Evolutionary conservation across 92 coral and sea anemone species (phyloP).

Genomic region (Bergia puertoricense): DNA sequence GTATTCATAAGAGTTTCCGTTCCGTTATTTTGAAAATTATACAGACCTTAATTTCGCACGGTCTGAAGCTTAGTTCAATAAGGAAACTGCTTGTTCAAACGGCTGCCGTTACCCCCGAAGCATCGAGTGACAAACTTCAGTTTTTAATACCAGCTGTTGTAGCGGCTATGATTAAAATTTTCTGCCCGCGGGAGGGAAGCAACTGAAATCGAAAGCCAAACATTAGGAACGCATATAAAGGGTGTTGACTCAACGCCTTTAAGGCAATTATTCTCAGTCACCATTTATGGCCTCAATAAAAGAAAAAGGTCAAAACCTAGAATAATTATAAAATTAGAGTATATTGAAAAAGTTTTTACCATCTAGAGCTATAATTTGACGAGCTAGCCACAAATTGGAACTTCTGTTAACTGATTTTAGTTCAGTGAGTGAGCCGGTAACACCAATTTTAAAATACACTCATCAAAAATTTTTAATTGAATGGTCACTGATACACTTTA

Average conservation of each 20-base stretch:
- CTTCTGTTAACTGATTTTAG: too few relatives aligned
- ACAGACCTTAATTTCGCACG: not conserved
- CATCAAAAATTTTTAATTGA: too few relatives aligned
- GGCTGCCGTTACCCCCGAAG: not conserved
- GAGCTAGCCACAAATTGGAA: too few relatives aligned
- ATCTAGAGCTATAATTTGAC: too few relatives aligned
- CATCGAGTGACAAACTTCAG: not conserved
- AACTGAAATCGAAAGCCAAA: too few relatives aligned
- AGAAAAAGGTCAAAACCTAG: too few relatives aligned
- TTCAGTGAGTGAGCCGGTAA: too few relatives aligned
- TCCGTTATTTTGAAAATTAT: not conserved
- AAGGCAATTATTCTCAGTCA: not conserved
- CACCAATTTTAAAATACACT: too few relatives aligned
- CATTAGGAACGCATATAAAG: not conserved
- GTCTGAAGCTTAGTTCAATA: not conserved
- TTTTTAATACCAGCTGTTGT: not conserved
- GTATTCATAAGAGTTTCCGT: not conserved
- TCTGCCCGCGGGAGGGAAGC: not conserved
- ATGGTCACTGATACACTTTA: too few relatives aligned
- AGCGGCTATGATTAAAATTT: not conserved
- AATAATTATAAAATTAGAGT: not conserved
- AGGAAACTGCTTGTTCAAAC: not conserved
- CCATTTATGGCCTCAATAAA: not conserved
- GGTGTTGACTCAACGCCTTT: not conserved
- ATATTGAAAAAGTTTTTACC: too few relatives aligned